Base-by-base conservation (phyloP, 2,113 vertebrate genomes). In the Megalops atlanticus region DNA sequence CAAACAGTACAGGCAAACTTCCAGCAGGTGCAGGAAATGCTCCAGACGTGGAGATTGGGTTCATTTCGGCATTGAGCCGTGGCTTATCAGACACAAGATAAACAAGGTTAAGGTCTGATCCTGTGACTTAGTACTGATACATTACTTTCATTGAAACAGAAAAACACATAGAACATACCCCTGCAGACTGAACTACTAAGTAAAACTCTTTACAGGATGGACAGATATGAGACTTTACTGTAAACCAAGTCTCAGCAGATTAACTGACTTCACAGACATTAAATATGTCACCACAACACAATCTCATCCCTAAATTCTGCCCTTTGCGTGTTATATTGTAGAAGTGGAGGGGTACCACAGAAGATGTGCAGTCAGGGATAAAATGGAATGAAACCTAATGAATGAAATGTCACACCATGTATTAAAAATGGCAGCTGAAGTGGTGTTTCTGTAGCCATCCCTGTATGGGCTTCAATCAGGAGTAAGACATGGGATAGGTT, bases 381-480 rank as follows among this genome's bases (percentile, higher is more conserved):
- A 49, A 12, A 49, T 49, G 15, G 10, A 21, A 52, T 27, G 39
- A 52, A 27, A 54, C 2, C 49, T 2, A 35, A 76, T 40, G 38
- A 76, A 4, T 33, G 36, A 14, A 18, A 31, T 76, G 24, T n/a
- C 11, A 49, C 7, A 49, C 7, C 47, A 10, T 49, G 47, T 11
- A 18, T 14, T 18, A 18, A 54, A 54, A 54, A 24, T 68, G 15
- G 33, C 43, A 52, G 15, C 74, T 47, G 10, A 43, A 36, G 33
- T 49, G 47, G 16, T 52, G 74, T 49, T 68, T 36, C 45, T 47
- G 31, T 52, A 76, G n/a, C 47, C 31, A 4, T 12, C 45, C 33
- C 27, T 47, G 24, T 77, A 79, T 52, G 7, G 58, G 27, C 52
- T 72, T 27, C 78, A 70, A 36, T 72, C 40, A 71, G 45, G 5